Evolutionary conservation across 2,113 vertebrate genomes (phyloP), one percentile per base, ranked within the genome.

Genomic region (Terrapene triunguis): DNA sequence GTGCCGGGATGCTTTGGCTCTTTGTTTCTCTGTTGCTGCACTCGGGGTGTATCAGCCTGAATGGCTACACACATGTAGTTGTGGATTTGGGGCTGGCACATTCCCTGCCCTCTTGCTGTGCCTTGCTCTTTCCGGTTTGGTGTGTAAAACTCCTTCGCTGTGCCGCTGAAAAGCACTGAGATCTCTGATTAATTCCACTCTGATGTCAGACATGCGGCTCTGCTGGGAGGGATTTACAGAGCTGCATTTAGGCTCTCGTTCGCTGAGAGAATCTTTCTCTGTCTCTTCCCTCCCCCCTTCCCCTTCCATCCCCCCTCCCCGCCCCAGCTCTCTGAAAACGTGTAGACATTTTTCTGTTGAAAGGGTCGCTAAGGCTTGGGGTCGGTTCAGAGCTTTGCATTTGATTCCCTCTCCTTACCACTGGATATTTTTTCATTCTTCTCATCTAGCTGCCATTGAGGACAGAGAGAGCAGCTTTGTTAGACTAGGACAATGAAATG

Each of bases 171-270:
- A 10, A 38, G 85, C 89, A 53, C 80, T 12, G n/a, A n/a, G 83
- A 54, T 53, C 86, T 65, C 84, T 88, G 95, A 90, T 93, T 87
- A 85, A 90, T 92, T 88, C 94, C 42, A 8, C 88, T 85, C 95
- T 92, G 92, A 88, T 95, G 95, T 92, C 94, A 94, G 92, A 10
- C 94, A 76, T 88, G 94, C 96, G 74, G 94, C 94, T 93, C 80
- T 59, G 90, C 90, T 80, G 94, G 89, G 92, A 92, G 95, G 92
- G 95, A 86, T 86, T 47, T 95, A 69, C 92, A 53, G 92, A 54
- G 93, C 94, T 82, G 94, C 94, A 25, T 80, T 79, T 50, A 1
- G 59, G 80, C 92, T 78, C 76, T 65, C 16, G 44, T 57, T 88
- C 44, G 87, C 91, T 62, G n/a, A 47, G 85, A 91, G 92, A 10